Conservation (phyloP, 2,113 vertebrate genomes). For the Sclerurus mexicanus region DNA sequence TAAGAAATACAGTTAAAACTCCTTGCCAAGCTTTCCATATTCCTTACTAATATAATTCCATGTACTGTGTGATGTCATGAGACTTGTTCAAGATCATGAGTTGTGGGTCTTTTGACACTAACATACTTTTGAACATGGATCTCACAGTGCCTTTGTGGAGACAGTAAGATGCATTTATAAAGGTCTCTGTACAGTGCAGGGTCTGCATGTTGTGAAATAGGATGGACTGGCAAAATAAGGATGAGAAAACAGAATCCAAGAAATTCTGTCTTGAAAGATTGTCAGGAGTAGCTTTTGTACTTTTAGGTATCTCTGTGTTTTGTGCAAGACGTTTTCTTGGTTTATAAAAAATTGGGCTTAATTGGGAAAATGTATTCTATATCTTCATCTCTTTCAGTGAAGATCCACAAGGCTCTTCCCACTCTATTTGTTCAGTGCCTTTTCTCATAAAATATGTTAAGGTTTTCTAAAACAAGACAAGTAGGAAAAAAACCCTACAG, state of each 20-base stretch:
- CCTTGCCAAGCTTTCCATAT: not conserved
- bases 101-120: not conserved
- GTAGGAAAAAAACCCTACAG: fast-evolving
- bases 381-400: not conserved
- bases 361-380: not conserved
- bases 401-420: not conserved
- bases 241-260: not conserved
- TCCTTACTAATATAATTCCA: not conserved
- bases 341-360: not conserved
- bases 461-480: not conserved
- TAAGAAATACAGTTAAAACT: not conserved
- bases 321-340: not conserved
- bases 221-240: not conserved
- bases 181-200: not conserved
- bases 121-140: not conserved
- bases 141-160: not conserved
- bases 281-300: not conserved
- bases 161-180: not conserved
- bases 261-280: not conserved
- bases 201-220: not conserved
- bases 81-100: not conserved
- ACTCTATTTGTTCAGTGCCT: not conserved
- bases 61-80: not conserved
- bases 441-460: not conserved
- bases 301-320: not conserved